phyloP scores from a whole-genome alignment of 2,888 invertebrate species.

The Agrilus cyanescens region DNA sequence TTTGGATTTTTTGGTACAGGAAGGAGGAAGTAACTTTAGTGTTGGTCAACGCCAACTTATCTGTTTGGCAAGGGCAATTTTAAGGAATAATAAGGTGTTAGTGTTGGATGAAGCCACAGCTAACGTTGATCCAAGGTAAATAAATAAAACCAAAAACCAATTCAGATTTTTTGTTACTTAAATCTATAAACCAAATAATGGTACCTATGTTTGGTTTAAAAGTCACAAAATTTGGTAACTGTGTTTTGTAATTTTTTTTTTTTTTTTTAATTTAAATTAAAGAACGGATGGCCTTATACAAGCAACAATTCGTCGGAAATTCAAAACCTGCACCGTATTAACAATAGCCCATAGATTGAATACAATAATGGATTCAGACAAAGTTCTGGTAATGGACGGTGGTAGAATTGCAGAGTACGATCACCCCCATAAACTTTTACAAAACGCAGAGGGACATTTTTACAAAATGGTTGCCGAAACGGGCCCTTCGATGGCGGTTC shows the following conservation, averaged over 20 bases:
- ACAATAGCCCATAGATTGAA: constrained; percentile 73
- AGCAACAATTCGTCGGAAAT: constrained; percentile 59
- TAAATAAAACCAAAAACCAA: no score
- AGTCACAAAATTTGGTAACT: no score
- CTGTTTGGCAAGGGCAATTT: constrained; percentile 75
- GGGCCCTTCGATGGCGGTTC: constrained; percentile 34
- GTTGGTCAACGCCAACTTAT: constrained; percentile 79
- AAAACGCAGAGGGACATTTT: constrained; percentile 48
- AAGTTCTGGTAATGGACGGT: constrained; percentile 68
- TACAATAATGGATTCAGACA: constrained; percentile 75
- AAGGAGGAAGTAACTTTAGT: constrained; percentile 74
- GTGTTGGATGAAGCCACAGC: constrained; percentile 87
- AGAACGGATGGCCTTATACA: constrained; percentile 66
- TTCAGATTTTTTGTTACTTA: no score
- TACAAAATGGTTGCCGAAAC: constrained; percentile 58
- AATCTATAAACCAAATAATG: no score
- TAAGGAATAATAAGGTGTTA: constrained; percentile 65
- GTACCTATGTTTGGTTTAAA: no score
- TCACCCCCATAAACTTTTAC: constrained; percentile 57
- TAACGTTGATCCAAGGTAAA: constrained; percentile 73
- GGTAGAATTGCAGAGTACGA: constrained; percentile 67
- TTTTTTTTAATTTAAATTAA: no score
- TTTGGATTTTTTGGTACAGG: constrained; percentile 52
- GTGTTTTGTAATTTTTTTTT: neutral
- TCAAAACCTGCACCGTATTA: constrained; percentile 65